Conservation (phyloP, 2,888 invertebrate genomes). For the Plutella xylostella region DNA sequence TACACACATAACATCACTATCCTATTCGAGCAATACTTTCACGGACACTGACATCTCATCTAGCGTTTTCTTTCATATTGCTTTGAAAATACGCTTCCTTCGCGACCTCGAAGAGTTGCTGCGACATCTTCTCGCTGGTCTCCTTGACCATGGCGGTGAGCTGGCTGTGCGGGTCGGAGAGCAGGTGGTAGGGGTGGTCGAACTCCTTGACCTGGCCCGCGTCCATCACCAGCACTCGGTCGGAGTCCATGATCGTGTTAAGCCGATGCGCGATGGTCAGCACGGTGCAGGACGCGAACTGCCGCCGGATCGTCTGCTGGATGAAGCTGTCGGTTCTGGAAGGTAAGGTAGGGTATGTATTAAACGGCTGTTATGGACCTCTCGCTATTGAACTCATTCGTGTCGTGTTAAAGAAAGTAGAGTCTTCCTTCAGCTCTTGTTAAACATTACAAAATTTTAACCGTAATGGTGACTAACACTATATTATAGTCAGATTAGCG, state of each 20-base stretch:
- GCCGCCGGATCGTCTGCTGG: slow-evolving; percentile 82
- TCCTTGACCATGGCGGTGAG: slow-evolving; percentile 70
- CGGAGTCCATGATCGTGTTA: slow-evolving; percentile 92
- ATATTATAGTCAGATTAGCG: too few relatives aligned
- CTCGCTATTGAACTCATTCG: too few relatives aligned
- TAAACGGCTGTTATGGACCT: too few relatives aligned
- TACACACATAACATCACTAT: too few relatives aligned
- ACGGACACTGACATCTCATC: too few relatives aligned
- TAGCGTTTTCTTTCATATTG: slow-evolving; percentile 5
- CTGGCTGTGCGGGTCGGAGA: slow-evolving; percentile 62
- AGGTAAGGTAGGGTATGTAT: too few relatives aligned
- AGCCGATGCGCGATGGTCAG: slow-evolving; percentile 92
- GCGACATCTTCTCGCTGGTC: slow-evolving; percentile 68
- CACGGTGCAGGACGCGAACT: slow-evolving; percentile 86
- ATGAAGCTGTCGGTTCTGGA: slow-evolving; percentile 82
- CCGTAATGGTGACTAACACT: too few relatives aligned
- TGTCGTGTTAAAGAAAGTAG: too few relatives aligned
- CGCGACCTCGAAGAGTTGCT: slow-evolving; percentile 55
- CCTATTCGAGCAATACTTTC: too few relatives aligned
- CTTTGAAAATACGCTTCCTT: slow-evolving; percentile 45
- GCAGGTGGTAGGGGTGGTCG: slow-evolving; percentile 72
- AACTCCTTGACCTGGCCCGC: slow-evolving; percentile 73
- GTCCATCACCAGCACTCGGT: slow-evolving; percentile 78
- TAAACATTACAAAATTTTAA: too few relatives aligned
- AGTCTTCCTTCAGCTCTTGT: too few relatives aligned